Conservation (phyloP, 2,888 invertebrate species). For the Pocota personata region DNA sequence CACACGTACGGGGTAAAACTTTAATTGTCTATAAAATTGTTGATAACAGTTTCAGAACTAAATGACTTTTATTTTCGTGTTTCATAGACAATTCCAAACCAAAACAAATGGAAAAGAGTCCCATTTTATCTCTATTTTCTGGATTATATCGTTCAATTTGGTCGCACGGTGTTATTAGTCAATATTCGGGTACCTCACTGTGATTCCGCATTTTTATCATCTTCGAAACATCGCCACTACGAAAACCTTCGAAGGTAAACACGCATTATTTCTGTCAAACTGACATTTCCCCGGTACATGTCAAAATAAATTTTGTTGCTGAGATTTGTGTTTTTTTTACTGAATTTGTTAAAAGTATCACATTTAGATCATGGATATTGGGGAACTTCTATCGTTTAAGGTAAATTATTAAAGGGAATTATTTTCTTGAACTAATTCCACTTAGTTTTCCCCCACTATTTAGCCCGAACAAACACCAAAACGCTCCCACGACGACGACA, state of each 20-base stretch:
- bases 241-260: background rate
- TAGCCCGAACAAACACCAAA: slow-evolving; percentile 94
- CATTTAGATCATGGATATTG: slow-evolving; percentile 84
- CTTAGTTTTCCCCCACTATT: background rate
- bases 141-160: too few relatives aligned
- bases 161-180: too few relatives aligned
- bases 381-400: slow-evolving; percentile 85
- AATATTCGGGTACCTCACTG: background rate
- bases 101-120: too few relatives aligned
- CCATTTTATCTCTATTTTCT: too few relatives aligned
- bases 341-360: background rate
- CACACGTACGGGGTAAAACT: too few relatives aligned
- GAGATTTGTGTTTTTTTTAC: background rate
- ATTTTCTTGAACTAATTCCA: background rate
- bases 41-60: too few relatives aligned
- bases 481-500: slow-evolving; percentile 85
- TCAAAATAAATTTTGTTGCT: slow-evolving; percentile 28
- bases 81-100: too few relatives aligned
- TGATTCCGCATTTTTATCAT: background rate
- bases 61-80: too few relatives aligned
- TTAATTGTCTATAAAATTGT: too few relatives aligned
- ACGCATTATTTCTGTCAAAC: background rate
- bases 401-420: slow-evolving; percentile 78
- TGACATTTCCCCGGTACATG: slow-evolving; percentile 4
- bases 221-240: background rate